A percentile compares a stretch with the other conserved stretches of the same genome.
phyloP scores from a whole-genome alignment of 2,797 vertebrate genomes.

The Lacerta viridis region DNA sequence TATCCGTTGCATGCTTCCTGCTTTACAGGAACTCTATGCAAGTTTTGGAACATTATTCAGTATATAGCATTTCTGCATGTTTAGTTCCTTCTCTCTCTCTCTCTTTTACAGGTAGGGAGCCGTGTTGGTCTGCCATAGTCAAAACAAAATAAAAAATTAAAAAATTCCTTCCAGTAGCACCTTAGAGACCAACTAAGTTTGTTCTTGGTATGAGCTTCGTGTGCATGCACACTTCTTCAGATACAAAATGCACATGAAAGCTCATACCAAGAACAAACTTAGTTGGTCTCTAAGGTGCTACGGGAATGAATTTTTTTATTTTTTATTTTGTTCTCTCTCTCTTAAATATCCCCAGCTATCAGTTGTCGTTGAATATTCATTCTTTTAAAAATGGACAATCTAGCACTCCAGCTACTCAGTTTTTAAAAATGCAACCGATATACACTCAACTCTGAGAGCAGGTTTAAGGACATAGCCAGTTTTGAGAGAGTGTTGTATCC shows the following conservation, averaged over 20 bases:
- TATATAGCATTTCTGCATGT: background rate
- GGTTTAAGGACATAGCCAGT: background rate
- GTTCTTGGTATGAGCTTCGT: too few species aligned
- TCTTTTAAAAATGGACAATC: background rate
- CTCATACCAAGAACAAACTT: too few species aligned
- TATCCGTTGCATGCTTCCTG: background rate
- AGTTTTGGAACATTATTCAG: slow-evolving; percentile 1
- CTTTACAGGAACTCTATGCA: background rate
- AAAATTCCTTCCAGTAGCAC: too few species aligned
- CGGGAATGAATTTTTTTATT: too few species aligned
- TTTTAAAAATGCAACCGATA: background rate
- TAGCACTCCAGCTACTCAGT: background rate
- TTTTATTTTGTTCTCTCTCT: too few species aligned
- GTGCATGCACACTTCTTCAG: too few species aligned
- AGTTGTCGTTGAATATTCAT: background rate
- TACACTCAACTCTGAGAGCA: background rate
- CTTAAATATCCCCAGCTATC: background rate
- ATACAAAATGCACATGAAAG: too few species aligned
- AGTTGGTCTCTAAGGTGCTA: too few species aligned
- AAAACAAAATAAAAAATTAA: too few species aligned
- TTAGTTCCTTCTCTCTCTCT: background rate
- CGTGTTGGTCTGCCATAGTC: too few species aligned
- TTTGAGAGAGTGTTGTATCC: background rate
- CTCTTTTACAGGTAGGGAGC: too few species aligned
- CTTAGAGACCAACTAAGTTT: too few species aligned